Conservation (phyloP, 1,140 invertebrate species). For the Lasaia peninsularis region DNA sequence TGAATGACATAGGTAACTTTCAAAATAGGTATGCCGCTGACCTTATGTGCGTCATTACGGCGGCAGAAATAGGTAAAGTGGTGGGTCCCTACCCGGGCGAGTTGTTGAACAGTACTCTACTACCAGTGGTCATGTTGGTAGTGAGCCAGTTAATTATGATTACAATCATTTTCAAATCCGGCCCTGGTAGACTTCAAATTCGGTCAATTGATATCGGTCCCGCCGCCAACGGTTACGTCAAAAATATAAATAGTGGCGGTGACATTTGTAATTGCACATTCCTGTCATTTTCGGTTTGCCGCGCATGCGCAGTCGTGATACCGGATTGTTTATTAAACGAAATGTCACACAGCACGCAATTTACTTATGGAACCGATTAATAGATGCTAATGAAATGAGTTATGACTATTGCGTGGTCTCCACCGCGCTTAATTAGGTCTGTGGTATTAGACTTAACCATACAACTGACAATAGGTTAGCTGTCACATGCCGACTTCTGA, state of each 20-base stretch:
- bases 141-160: too few species aligned
- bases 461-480: neutral
- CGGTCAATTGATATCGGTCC: too few species aligned
- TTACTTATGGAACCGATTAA: slow-evolving; percentile 18
- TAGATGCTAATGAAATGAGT: slow-evolving; percentile 20
- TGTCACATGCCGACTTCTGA: neutral
- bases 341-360: slow-evolving; percentile 19
- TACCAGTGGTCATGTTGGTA: too few species aligned
- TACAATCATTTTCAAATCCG: too few species aligned
- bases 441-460: slow-evolving; percentile 2
- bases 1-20: too few species aligned
- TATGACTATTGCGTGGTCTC: slow-evolving; percentile 13
- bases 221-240: too few species aligned
- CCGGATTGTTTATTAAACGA: slow-evolving; percentile 14
- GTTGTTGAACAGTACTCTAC: too few species aligned
- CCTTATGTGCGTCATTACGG: too few species aligned
- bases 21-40: too few species aligned
- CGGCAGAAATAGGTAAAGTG: too few species aligned
- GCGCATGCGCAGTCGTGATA: slow-evolving; percentile 18
- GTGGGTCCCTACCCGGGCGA: too few species aligned
- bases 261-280: slow-evolving; percentile 30
- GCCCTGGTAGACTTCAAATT: too few species aligned
- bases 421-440: slow-evolving; percentile 11
- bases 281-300: slow-evolving; percentile 19
- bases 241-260: slow-evolving; percentile 2